Conservation (phyloP, 2,797 vertebrate genomes). For the Margarornis squamiger region DNA sequence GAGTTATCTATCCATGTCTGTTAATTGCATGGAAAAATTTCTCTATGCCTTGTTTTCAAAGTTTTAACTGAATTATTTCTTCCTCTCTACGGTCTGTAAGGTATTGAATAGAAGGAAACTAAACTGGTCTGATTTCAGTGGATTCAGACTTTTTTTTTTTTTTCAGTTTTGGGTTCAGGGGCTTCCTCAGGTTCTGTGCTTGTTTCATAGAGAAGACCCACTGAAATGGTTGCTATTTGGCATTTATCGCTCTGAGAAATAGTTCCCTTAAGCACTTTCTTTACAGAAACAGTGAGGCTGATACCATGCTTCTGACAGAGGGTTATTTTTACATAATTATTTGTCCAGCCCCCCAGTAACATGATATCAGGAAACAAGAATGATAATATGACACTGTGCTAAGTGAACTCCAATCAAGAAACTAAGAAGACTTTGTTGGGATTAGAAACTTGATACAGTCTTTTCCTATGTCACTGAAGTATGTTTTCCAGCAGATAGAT, state of each 20-base stretch:
- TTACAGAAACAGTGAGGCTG: accelerated
- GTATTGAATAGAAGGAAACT: background rate
- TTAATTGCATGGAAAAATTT: background rate
- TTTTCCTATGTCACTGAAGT: slow-evolving; percentile 2
- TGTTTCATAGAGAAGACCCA: background rate
- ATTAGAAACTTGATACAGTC: background rate
- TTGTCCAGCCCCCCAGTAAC: background rate
- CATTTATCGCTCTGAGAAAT: background rate
- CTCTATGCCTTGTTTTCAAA: background rate
- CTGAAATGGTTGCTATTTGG: background rate
- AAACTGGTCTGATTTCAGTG: background rate
- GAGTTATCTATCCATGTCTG: background rate
- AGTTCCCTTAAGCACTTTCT: background rate
- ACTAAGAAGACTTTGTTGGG: background rate
- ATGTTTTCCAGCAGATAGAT: background rate
- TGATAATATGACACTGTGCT: background rate
- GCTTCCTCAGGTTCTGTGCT: background rate
- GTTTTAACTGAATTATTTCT: background rate
- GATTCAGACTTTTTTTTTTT: background rate
- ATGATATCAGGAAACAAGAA: slow-evolving; percentile 2
- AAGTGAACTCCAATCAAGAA: background rate
- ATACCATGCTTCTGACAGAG: background rate
- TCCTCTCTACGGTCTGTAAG: background rate
- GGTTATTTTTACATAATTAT: slow-evolving; percentile 41
- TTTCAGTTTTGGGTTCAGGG: background rate